Conservation (phyloP, 2,113 vertebrate genomes). For the Mormyrus iriodes region DNA sequence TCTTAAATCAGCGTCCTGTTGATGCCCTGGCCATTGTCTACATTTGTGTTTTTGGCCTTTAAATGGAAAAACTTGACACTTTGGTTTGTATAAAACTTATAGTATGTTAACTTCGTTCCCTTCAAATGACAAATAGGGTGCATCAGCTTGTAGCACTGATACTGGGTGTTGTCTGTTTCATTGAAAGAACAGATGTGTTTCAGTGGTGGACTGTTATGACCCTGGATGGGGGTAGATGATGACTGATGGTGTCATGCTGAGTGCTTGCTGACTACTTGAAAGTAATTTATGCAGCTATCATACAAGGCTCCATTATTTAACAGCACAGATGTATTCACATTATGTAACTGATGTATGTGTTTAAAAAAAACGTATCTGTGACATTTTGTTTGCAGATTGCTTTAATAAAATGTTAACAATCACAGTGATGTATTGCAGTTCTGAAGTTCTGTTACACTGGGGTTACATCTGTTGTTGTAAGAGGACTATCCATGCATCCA, state of each 20-base stretch:
- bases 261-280: constrained; percentile 38
- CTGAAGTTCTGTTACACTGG: neutral
- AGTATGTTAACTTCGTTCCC: neutral
- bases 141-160: neutral
- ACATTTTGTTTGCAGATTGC: constrained; percentile 49
- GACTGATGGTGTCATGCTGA: neutral
- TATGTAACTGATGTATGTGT: constrained; percentile 34
- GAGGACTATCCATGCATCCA: neutral
- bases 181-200: neutral
- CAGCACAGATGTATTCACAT: constrained; percentile 20
- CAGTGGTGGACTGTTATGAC: neutral
- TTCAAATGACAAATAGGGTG: neutral
- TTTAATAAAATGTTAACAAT: constrained; percentile 53
- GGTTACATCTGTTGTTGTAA: neutral
- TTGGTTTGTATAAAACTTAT: neutral
- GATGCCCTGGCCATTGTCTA: neutral
- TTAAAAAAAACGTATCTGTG: constrained; percentile 23
- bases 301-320: constrained; percentile 39
- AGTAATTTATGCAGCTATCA: constrained; percentile 45
- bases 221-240: neutral
- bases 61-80: neutral
- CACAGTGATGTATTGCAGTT: neutral
- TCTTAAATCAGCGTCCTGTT: neutral
- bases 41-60: neutral
- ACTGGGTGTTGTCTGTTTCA: neutral